These are phyloP conservation scores for Haplochromis burtoni DNA, from an alignment of 2,113 vertebrate species.

Conservation along the genomic window DNA sequence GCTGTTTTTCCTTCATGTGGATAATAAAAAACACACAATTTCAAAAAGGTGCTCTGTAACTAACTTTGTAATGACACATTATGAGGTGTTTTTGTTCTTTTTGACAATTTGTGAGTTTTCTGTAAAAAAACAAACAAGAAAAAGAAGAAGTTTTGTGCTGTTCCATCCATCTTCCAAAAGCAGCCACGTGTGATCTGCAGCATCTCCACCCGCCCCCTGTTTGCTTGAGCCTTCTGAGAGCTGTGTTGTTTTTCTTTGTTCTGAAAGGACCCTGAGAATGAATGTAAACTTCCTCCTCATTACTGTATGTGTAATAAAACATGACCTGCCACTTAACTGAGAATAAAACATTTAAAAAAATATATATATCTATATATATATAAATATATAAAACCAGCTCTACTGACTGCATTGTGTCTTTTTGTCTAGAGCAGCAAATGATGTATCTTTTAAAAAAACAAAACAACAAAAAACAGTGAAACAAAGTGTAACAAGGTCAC, in stretches of 20 bases:
- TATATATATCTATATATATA: background rate
- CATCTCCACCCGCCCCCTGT: background rate
- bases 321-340: conserved; percentile 67
- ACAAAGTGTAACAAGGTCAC: background rate
- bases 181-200: background rate
- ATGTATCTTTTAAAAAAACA: background rate
- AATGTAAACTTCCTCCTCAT: conserved; percentile 56
- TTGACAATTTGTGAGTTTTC: conserved; percentile 7
- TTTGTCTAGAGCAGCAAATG: background rate
- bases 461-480: background rate
- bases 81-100: background rate
- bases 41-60: conserved; percentile 65
- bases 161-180: background rate
- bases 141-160: background rate
- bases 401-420: background rate
- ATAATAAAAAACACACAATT: conserved; percentile 25
- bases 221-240: conserved; percentile 21
- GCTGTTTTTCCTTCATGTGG: conserved; percentile 19
- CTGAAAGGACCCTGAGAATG: conserved; percentile 45
- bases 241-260: background rate
- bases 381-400: conserved; percentile 22
- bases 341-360: conserved; percentile 51
- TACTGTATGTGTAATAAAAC: conserved; percentile 59
- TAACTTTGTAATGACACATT: conserved; percentile 17
- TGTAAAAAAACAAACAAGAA: background rate